phyloP scores from a whole-genome alignment of 2,797 vertebrate genomes.

The Capromys pilorides region DNA sequence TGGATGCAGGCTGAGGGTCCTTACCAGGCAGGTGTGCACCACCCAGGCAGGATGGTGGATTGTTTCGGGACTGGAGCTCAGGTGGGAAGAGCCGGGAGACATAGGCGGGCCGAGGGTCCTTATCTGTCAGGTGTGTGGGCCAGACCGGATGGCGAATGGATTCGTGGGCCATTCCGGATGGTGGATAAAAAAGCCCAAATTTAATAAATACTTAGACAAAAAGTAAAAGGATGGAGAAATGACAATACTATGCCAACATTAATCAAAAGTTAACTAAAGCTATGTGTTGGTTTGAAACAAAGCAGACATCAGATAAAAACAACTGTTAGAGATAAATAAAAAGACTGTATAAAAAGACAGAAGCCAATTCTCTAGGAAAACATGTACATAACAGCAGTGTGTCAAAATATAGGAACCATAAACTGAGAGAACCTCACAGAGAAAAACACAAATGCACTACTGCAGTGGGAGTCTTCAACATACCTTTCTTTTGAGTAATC shows the following conservation, averaged over 20 bases:
- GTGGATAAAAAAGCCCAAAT: background rate
- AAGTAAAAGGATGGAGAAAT: constrained; percentile 12
- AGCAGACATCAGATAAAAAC: background rate
- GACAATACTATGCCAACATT: background rate
- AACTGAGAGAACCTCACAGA: background rate
- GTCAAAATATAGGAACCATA: constrained; percentile 9
- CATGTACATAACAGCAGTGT: background rate
- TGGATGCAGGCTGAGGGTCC: too few species aligned
- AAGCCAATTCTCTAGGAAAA: background rate
- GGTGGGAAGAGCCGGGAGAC: too few species aligned
- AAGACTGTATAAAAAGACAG: background rate
- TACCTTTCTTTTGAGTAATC: background rate
- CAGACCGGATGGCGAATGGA: too few species aligned
- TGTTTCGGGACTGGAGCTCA: too few species aligned
- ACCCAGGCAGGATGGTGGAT: too few species aligned
- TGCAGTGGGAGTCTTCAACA: background rate
- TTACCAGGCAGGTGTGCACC: too few species aligned
- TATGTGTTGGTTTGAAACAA: constrained; percentile 28
- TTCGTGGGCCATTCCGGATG: too few species aligned
- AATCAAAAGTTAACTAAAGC: constrained; percentile 24
- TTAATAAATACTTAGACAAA: constrained; percentile 26
- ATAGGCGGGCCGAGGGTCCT: too few species aligned
- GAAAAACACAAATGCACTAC: constrained; percentile 28
- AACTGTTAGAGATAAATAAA: background rate
- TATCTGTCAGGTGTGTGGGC: too few species aligned